Evolutionary conservation across 2,888 invertebrate species (phyloP), one percentile per base, ranked within the genome.

Genomic region (Cloeon dipterum): DNA sequence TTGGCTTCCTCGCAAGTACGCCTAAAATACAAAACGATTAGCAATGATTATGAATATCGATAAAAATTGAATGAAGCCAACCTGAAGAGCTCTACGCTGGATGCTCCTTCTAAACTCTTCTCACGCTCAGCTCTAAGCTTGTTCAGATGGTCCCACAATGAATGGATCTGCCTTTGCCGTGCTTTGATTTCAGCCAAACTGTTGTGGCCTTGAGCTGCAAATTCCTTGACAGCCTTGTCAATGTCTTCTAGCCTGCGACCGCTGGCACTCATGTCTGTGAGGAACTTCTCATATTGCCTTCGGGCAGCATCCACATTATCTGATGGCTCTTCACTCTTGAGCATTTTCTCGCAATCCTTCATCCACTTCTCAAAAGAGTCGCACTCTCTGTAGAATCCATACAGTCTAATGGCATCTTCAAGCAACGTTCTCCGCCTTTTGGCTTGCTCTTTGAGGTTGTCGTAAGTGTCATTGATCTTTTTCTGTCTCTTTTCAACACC

Each of bases 351-450:
- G 57, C 91, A 91, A 44, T 94, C 94, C 48, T 76, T 79, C 57
- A 94, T 89, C 94, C 96, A 98, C 47, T 75, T 75, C 56, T 94
- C 93, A 53, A 98, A 93, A 58, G 91, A 91, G 49, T 94, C 93
- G 56, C 96, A 96, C 52, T 96, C 94, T 8, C 83, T 72, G 59
- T 86, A 91, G 63, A 96, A 93, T 37, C 78, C 78, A 58, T 82
- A 93, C 39, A 94, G 61, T 46, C 83, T 71, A 46, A 91, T 86
- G 0, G 93, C 82, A 52, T 94, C 94, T 46, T 88, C 86, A 4
- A 96, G 63, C 26, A 86, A 68, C 0, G 77, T 74, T 43, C 81
- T 77, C 0, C 94, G 69, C 18, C 74, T 70, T 51, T 61, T 56
- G 18, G 89, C 85, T 41, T 85, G 65, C 39, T 79, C 70, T 38